Percentiles rank a stretch among this genome's conserved stretches.
phyloP scores from a whole-genome alignment of 2,888 invertebrate genomes.

The Synergus gifuensis region DNA sequence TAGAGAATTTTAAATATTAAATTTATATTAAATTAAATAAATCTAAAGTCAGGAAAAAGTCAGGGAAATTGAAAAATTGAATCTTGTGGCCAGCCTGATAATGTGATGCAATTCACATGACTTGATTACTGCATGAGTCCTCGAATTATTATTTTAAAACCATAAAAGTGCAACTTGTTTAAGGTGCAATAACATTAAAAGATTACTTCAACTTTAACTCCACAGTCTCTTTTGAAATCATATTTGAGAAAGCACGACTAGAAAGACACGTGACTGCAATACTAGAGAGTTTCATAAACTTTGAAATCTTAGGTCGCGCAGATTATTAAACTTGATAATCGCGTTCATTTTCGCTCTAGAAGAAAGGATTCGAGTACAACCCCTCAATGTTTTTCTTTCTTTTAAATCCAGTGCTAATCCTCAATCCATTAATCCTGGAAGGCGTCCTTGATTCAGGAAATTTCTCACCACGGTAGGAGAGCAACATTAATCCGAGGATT shows the following conservation, averaged over 20 bases:
- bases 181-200: not conserved
- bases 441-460: slow-evolving; percentile 42
- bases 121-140: no score
- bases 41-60: no score
- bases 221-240: not conserved
- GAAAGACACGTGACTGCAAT: not conserved
- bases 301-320: not conserved
- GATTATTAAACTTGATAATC: slow-evolving; percentile 38
- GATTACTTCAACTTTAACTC: slow-evolving; percentile 1
- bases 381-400: slow-evolving; percentile 46
- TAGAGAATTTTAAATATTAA: no score
- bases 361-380: slow-evolving; percentile 37
- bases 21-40: no score
- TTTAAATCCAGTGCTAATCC: slow-evolving; percentile 56
- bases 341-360: slow-evolving; percentile 27
- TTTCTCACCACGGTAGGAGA: slow-evolving; percentile 16
- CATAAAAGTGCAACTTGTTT: not conserved
- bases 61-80: no score
- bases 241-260: slow-evolving; percentile 7
- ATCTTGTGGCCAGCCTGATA: no score
- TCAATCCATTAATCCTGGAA: slow-evolving; percentile 57
- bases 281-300: slow-evolving; percentile 17
- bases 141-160: not conserved
- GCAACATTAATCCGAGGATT: slow-evolving; percentile 44
- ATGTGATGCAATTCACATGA: no score